Evolutionary conservation across 2,113 vertebrate genomes (phyloP), one percentile per base, ranked within the genome.

Genomic region (Okapia johnstoni): DNA sequence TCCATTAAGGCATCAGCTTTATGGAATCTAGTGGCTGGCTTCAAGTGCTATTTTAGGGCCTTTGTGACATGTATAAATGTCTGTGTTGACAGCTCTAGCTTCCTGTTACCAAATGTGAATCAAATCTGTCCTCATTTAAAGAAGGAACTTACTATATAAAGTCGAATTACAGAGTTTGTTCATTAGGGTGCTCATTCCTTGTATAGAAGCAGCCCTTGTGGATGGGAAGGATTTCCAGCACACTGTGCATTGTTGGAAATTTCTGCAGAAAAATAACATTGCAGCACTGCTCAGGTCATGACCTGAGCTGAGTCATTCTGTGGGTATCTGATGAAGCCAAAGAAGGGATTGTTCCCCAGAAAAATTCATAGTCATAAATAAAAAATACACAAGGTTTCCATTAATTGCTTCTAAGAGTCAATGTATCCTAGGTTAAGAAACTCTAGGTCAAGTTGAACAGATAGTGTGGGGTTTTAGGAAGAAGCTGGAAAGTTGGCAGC

Each of bases 31-130:
- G 81, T 84, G 96, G 90, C 87, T 94, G 90, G 57, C 43, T 92
- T 33, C 50, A 61, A 79, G 77, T 15, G 85, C 95, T 98, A 96
- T 97, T 97, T 98, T 96, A 91, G 96, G 94, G 85, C 36, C 83
- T 96, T 84, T 25, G n/a, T 83, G 70, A 90, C 85, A 40, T 55
- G 46, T 90, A n/a, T 79, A 96, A 98, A 89, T 23, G 21, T 61
- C 90, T 92, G 85, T 96, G 90, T 96, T 96, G 94, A 97, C 97
- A 95, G 85, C 76, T 95, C 90, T 61, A n/a, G 95, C 79, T 94
- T 97, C 92, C 66, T 88, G 76, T 94, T 96, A 92, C 84, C 85
- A 96, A 96, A 95, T 77, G 85, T 85, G 96, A 97, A 79, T 88
- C 94, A 97, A 93, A 90, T 73, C 55, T 91, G 85, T 77, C 81